A percentile compares a stretch with the other conserved stretches of the same genome.
phyloP scores from a whole-genome alignment of 2,113 vertebrate species.

The Okapia johnstoni region DNA sequence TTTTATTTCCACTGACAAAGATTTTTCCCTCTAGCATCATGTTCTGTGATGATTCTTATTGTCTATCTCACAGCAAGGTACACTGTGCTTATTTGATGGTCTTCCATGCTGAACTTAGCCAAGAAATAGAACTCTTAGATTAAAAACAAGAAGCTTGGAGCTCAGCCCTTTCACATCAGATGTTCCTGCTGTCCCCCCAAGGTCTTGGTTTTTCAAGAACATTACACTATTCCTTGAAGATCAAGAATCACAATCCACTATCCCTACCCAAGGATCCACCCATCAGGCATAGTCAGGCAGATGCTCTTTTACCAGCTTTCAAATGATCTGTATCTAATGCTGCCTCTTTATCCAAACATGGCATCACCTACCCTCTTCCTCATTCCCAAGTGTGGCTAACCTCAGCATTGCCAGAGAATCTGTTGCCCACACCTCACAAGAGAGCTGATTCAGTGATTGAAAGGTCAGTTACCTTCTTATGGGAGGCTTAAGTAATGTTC shows the following conservation, averaged over 20 bases:
- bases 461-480: not conserved
- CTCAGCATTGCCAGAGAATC: not conserved
- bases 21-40: not conserved
- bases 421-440: not conserved
- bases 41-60: not conserved
- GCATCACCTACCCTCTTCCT: not conserved
- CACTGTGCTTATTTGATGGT: not conserved
- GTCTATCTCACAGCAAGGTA: not conserved
- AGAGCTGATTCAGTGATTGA: not conserved
- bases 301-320: not conserved
- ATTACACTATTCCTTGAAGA: not conserved
- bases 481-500: not conserved
- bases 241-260: not conserved
- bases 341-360: not conserved
- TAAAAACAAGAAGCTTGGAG: not conserved
- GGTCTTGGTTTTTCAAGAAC: not conserved
- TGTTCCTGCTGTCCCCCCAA: not conserved
- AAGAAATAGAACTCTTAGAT: not conserved
- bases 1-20: not conserved
- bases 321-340: not conserved
- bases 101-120: not conserved
- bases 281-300: not conserved
- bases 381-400: not conserved
- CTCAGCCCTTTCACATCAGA: not conserved
- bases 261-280: not conserved